Evolutionary conservation across 2,888 invertebrate genomes (phyloP).

Genomic region (Marronus borbonicus): DNA sequence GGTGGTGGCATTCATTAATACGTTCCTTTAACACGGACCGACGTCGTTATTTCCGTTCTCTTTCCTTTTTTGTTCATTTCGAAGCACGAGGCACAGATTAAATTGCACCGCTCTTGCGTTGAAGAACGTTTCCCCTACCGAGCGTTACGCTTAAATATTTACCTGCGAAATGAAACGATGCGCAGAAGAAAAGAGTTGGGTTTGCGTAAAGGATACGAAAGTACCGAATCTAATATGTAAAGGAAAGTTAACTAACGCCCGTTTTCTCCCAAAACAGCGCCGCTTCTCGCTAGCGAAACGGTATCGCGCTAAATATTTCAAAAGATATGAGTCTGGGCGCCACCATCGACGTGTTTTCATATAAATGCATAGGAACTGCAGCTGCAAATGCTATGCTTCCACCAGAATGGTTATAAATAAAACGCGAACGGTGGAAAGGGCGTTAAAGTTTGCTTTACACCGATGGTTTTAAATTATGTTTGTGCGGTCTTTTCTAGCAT

Average conservation of each 20-base stretch:
- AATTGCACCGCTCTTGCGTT: constrained; percentile 30
- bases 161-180: constrained; percentile 33
- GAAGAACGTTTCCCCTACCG: constrained; percentile 20
- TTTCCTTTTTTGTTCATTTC: constrained; percentile 25
- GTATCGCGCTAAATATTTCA: constrained; percentile 1
- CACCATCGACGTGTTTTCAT: background rate
- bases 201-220: background rate
- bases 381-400: background rate
- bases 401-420: constrained; percentile 7
- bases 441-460: background rate
- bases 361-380: constrained; percentile 24
- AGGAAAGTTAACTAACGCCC: background rate
- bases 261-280: background rate
- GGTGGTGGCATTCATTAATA: constrained; percentile 43
- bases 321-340: constrained; percentile 3
- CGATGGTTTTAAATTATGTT: background rate
- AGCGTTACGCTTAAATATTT: constrained; percentile 33
- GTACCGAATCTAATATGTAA: constrained; percentile 15
- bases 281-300: background rate
- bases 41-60: constrained; percentile 33
- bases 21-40: constrained; percentile 22
- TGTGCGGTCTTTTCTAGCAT: background rate
- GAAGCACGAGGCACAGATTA: constrained; percentile 32
- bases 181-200: background rate
- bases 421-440: background rate